A percentile compares a stretch with the other conserved stretches of the same genome.
These are phyloP conservation scores for Sardinella longiceps DNA, from an alignment of 2,797 vertebrate genomes.

Conservation along the genomic window DNA sequence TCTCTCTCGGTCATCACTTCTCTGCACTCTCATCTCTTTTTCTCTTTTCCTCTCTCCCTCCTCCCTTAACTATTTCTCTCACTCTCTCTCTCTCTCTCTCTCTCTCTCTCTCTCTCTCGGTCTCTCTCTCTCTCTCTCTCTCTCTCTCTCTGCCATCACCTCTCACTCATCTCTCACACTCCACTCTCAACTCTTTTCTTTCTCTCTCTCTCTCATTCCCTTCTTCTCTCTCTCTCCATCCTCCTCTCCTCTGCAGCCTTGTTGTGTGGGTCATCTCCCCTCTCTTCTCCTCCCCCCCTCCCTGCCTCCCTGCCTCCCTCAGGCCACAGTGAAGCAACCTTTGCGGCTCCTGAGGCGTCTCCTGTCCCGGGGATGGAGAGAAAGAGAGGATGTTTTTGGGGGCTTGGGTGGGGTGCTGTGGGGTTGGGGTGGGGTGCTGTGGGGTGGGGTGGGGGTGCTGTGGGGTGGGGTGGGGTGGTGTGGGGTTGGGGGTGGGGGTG, in stretches of 20 bases:
- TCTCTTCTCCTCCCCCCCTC: background rate
- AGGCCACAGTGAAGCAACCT: background rate
- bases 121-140: conserved; percentile 19
- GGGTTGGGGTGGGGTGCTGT: conserved; percentile 36
- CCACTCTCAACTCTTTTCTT: background rate
- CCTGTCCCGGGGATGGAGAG: background rate
- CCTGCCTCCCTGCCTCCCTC: background rate
- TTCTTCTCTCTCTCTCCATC: background rate
- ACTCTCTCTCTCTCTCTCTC: background rate
- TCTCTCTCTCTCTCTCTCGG: background rate
- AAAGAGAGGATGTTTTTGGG: conserved; percentile 47
- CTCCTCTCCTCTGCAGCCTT: background rate
- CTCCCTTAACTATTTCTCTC: background rate
- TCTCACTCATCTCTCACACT: background rate
- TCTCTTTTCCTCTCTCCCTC: background rate
- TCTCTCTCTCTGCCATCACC: background rate
- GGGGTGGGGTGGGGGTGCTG: conserved; percentile 39
- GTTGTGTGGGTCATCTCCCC: background rate
- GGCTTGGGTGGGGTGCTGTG: conserved; percentile 40
- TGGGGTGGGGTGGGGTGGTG: conserved; percentile 36
- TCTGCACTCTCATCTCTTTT: background rate
- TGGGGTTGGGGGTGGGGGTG: conserved; percentile 44
- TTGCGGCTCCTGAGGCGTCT: background rate
- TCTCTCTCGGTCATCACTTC: background rate
- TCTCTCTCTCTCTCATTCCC: conserved; percentile 22